Base-by-base conservation (phyloP, 2,888 invertebrate species). In the Argynnis bischoffii region DNA sequence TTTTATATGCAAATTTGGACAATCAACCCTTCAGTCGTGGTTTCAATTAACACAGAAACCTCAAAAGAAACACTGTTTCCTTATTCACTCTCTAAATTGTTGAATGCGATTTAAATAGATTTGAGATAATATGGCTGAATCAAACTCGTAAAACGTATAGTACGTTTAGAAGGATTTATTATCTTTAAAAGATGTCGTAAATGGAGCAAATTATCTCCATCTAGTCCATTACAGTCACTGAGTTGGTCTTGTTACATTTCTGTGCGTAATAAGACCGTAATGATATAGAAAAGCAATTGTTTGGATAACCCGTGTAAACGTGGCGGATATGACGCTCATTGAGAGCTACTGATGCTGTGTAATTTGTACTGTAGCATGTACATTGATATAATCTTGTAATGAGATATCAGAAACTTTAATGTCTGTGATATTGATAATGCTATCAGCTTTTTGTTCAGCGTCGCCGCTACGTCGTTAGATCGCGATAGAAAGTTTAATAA, bases 41-140 rank as follows among this genome's bases (percentile, higher is more conserved):
- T 74, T 70, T 77, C 75, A 80, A 83, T 82, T 81, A 81, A 79
- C 80, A 79, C 72, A 74, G 73, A 81, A 78, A 82, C 80, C 81
- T 72, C 73, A 72, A 75, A 74, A 72, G 74, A 71, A 78, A 78
- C 79, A 74, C 74, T 72, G 63, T 69, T 72, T 74, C 75, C 75
- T 76, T 75, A 75, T 77, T 76, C 72, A 71, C 72, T 64, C 63
- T 56, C 54, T 46, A 63, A 55, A 31, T 47, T 47, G 54, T 35
- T 66, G 21, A 69, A 60, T 63, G 21, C 65, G 56, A 63, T 55
- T 55, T 54, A 56, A 59, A 60, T 67, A 48, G 69, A 71, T 63
- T 35, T 26, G 18, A 57, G 51, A 65, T 57, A 41, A 66, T 48
- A 61, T 63, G 55, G 54, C 69, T 63, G 55, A 59, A 69, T 55